Base-by-base conservation (phyloP, 2,113 vertebrate species). In the Bubo bubo region DNA sequence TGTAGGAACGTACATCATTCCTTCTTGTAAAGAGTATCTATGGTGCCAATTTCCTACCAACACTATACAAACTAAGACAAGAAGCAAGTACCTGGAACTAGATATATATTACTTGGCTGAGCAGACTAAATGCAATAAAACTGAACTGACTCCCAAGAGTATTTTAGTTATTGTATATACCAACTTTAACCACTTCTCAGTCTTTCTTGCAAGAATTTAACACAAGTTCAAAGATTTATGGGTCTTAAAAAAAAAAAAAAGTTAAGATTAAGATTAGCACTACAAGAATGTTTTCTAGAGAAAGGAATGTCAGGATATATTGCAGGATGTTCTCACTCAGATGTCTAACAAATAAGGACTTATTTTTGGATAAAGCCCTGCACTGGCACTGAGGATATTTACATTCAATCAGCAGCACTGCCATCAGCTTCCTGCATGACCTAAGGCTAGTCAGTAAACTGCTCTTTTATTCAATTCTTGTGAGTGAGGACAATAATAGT, bases 31-130 rank as follows among this genome's bases (percentile, higher is more conserved):
- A 83, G 67, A 58, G 41, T 79, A 89, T 91, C 88, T 96, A 15
- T 68, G 56, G 35, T 82, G 68, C 88, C 94, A 91, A 89, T 93
- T 94, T 95, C 77, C 39, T 90, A 64, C 91, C 47, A 76, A 86
- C 79, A 24, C 53, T 60, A 34, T 28, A 91, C 70, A 96, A 94
- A 96, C 71, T 63, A 58, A 93, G 71, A 94, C 58, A 93, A 85
- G 84, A 93, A 86, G 53, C 55, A 95, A 93, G 80, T 91, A 96
- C 45, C 74, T 95, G 89, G 66, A 96, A 85, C 89, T 74, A 90
- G 66, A 93, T 76, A 93, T 88, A 77, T 96, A 82, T 94, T 93
- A 89, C 70, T 87, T 97, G 89, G 14, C 77, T 88, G 81, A 93
- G 87, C 62, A 77, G 41, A 59, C 58, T 93, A 93, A 94, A 86